Evolutionary conservation across 2,797 vertebrate genomes (phyloP), one percentile per base, ranked within the genome.

Genomic region (Leptodactylus fallax): DNA sequence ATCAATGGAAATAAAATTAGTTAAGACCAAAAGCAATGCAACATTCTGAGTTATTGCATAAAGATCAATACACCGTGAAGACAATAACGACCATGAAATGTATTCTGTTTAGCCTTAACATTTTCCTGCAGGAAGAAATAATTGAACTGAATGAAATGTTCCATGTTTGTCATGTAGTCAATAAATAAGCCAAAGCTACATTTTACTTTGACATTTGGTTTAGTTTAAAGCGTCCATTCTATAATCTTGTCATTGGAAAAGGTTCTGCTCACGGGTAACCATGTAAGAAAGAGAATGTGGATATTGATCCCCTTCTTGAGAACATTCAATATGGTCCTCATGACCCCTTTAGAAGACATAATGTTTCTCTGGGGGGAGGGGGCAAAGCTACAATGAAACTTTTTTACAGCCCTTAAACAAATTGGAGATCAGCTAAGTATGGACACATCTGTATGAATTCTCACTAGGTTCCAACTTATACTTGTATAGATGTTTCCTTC

Each of bases 21-120:
- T 7, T 10, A 60, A 74, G 82, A 84, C 69, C 82, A 58, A 85
- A 85, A 85, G 71, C 71, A 45, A 17, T 25, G n/a, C 21, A 74
- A 19, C 83, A 17, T 61, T 71, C 71, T 76, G 83, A 85, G 71
- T 76, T 76, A 77, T 77, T 85, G 56, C 71, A 85, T 85, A 47
- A 63, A 74, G 71, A 85, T 85, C 83, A 76, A 85, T 85, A 76
- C 83, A 12, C 36, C 3, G 25, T 85, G 71, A 85, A 85, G 56
- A 72, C 56, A 60, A 85, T 85, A 85, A 85, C 63, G 71, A 77
- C 83, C 83, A 61, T 77, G 71, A 85, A 84, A 85, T 85, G 83
- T 85, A 25, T 60, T 77, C 56, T 51, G 55, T 63, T 76, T 49
- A 76, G 83, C 56, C 56, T 77, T 51, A 84, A 76, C 83, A 61